Evolutionary conservation across 2,113 vertebrate genomes (phyloP).

Genomic region (Silurus glanis): DNA sequence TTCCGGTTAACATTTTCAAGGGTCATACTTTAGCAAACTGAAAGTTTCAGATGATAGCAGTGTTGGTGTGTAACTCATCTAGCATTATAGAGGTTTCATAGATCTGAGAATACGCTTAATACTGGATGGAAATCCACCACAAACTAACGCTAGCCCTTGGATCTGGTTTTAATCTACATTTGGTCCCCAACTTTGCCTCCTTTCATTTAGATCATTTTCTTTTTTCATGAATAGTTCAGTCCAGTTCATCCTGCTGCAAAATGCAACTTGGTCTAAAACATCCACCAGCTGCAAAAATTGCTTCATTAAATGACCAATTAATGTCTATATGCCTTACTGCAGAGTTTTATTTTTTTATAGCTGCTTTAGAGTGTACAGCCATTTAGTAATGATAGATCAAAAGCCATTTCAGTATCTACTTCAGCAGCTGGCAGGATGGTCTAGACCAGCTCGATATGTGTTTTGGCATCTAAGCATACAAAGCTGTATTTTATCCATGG

Average conservation of each 20-base stretch:
- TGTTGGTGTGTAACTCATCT: background rate
- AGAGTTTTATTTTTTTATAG: background rate
- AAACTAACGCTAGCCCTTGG: background rate
- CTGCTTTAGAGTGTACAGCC: background rate
- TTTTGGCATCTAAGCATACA: too few species aligned
- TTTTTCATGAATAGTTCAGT: background rate
- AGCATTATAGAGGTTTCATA: background rate
- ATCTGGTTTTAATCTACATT: background rate
- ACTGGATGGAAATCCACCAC: background rate
- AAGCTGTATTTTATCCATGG: background rate
- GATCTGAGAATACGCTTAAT: background rate
- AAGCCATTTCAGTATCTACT: background rate
- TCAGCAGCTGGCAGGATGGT: background rate
- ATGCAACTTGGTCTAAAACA: background rate
- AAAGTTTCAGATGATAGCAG: background rate
- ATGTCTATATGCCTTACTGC: background rate
- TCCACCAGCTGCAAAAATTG: background rate
- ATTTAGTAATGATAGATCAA: background rate
- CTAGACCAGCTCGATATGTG: background rate
- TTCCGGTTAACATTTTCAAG: background rate
- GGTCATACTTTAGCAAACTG: background rate
- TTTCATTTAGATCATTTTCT: background rate
- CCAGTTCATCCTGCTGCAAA: background rate
- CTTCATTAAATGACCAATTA: background rate
- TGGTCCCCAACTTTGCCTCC: background rate